These are phyloP conservation scores for Aphaenogaster floridana DNA, from an alignment of 1,140 invertebrate genomes.

Conservation along the genomic window DNA sequence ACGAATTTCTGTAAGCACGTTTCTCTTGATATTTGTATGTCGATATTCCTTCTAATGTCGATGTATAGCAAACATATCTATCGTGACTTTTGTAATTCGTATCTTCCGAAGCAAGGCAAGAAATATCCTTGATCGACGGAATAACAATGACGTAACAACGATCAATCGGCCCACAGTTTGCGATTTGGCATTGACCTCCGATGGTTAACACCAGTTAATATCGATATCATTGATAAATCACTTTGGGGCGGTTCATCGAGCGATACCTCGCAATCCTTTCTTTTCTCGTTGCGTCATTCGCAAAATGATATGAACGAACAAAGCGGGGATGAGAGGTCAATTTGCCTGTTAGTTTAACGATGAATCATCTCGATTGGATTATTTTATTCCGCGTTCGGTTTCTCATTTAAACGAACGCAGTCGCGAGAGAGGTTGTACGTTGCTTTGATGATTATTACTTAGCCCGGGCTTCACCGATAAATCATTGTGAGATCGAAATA, in stretches of 20 bases:
- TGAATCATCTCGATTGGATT: slow-evolving; percentile 37
- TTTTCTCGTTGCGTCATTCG: background rate
- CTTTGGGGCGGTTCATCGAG: background rate
- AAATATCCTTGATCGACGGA: slow-evolving; percentile 25
- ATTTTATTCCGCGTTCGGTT: slow-evolving; percentile 24
- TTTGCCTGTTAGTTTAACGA: background rate
- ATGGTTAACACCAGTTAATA: background rate
- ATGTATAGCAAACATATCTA: slow-evolving; percentile 17
- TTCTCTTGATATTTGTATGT: slow-evolving; percentile 46
- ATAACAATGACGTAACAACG: background rate
- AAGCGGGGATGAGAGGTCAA: background rate
- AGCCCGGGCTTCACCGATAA: slow-evolving; percentile 18
- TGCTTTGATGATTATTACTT: slow-evolving; percentile 39
- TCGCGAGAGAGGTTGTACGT: background rate
- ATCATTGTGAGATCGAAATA: slow-evolving; percentile 46
- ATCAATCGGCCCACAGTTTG: background rate
- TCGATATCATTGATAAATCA: background rate
- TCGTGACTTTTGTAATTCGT: slow-evolving; percentile 14
- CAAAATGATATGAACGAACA: background rate
- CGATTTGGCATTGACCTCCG: background rate
- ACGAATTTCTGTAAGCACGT: background rate
- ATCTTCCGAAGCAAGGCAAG: slow-evolving; percentile 20
- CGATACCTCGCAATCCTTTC: background rate
- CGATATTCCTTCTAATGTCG: slow-evolving; percentile 14
- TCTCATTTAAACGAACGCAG: slow-evolving; percentile 30